Percentiles rank a stretch among this genome's conserved stretches.
These are phyloP conservation scores for Crambe crambe DNA, from an alignment of 37 sponge, comb jelly and placozoan genomes.

Conservation along the genomic window DNA sequence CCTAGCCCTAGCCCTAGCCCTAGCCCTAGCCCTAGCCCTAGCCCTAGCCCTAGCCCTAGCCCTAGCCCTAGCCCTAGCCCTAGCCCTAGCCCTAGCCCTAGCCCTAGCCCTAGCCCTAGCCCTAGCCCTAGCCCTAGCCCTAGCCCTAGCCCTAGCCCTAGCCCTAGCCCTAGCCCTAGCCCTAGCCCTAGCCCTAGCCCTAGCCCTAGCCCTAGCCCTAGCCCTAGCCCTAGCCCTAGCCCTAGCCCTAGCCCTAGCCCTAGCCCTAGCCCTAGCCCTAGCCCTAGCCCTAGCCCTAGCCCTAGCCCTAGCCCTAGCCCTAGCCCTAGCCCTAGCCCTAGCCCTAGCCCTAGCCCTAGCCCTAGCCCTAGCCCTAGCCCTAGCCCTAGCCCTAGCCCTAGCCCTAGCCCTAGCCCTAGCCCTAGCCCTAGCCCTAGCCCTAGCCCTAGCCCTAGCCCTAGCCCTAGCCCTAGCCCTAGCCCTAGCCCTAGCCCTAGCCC, in stretches of 20 bases:
- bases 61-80: not conserved
- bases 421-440: not conserved
- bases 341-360: not conserved
- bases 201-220: not conserved
- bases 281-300: not conserved
- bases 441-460: not conserved
- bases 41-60: not conserved
- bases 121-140: not conserved
- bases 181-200: not conserved
- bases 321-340: not conserved
- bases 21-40: not conserved
- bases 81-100: not conserved
- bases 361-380: not conserved
- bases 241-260: not conserved
- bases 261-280: not conserved
- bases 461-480: no score
- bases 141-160: not conserved
- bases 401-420: constrained; percentile 1
- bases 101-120: constrained; percentile 1
- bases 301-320: not conserved
- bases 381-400: not conserved
- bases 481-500: no score
- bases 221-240: not conserved
- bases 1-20: not conserved
- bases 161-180: not conserved